Evolutionary conservation across 2,888 invertebrate genomes (phyloP), one percentile per base, ranked within the genome.

Genomic region (Phasia obesa): DNA sequence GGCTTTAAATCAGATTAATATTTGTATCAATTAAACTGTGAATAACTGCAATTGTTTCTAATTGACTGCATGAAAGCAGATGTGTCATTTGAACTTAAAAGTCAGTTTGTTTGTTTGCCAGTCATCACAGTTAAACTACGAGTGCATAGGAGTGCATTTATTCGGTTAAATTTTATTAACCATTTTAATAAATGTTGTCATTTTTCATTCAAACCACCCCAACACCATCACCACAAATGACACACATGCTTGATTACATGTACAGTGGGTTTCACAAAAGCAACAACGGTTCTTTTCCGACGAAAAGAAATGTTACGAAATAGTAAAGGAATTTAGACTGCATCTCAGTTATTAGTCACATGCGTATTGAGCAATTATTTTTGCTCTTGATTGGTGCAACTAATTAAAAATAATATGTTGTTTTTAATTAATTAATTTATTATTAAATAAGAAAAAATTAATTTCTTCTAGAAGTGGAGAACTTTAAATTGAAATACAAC

Each of bases 21-120:
- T 78, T 78, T 65, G 60, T 74, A 65, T 75, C 74, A 83, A 75
- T 83, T 83, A 75, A 83, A 42, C 23, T 44, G 9, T 27, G 49
- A 67, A 57, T 60, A 60, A 44, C 13, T 42, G 31, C 60, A 60
- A 60, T 60, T 44, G 13, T 19, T 51, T 42, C 17, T 47, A 70
- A 57, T 57, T 62, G 64, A 53, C 42, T 13, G 11, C 47, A 27
- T 35, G 27, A 13, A 15, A 69, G 9, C 7, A 38, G 17, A 81
- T 78, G 69, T 70, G 82, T 78, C 78, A 78, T 74, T 51, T 74
- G 57, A 70, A 69, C 69, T 64, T 42, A 31, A n/a, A n/a, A 51
- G 23, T 53, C 53, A n/a, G 21, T 55, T 44, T 19, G 38, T 53
- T 44, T 13, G 21, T 55, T 44, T 19, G 38, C 51, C 59, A 60